Evolutionary conservation across 2,797 vertebrate species (phyloP), one percentile per base, ranked within the genome.

Genomic region (Xiphorhynchus erythropygius): DNA sequence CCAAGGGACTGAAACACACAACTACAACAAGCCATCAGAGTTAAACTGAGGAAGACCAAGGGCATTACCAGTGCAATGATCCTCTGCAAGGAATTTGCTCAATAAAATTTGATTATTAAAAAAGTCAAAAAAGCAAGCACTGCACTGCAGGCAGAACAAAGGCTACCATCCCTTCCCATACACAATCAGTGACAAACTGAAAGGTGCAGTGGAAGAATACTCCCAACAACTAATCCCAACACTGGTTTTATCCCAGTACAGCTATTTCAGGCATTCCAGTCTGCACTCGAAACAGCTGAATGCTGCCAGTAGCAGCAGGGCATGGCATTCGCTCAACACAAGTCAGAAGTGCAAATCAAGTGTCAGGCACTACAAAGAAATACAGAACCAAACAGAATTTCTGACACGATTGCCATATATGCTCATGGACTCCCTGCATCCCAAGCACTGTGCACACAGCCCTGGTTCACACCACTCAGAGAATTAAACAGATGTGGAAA

Each of bases 321-420:
- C 2, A 7, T 18, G 63, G 44, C 75, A 70, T 67, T 84, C 6
- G 11, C 64, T 89, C 47, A 80, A 63, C 59, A 63, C 47, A 52
- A 94, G 91, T 74, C 82, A 85, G 35, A 89, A 83, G 87, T 44
- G 78, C 60, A 96, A 91, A 79, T 57, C 71, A 83, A 79, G 75
- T 3, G 5, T 50, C n/a, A 94, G 82, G 56, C 55, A 52, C 73
- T 41, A 83, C 73, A 83, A 70, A 87, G 70, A 39, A 86, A 67
- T 25, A 77, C 63, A 81, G 65, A 93, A 83, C 21, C 25, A 80
- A 73, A 47, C 25, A 55, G 60, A 7, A 37, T 67, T 70, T 85
- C 68, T 52, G 32, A 35, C 9, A 77, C n/a, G 59, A 57, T 32
- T 60, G 49, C 44, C 28, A 7, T 11, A 37, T 15, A n/a, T 4